Base-by-base conservation (phyloP, 2,113 vertebrate species). In the Tragelaphus buxtoni region DNA sequence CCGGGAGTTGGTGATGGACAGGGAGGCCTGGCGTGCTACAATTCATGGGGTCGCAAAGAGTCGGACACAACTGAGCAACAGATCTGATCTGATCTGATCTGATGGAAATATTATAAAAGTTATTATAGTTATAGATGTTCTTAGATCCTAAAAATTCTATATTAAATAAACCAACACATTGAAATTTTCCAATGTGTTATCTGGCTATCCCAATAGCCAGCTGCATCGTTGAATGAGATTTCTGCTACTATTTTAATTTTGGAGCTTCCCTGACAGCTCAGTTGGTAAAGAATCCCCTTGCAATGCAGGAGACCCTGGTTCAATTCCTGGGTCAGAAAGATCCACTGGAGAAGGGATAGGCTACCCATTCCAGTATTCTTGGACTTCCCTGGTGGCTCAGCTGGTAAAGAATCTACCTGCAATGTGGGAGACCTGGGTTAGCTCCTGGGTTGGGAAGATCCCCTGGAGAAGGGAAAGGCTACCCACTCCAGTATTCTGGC, bases 331-430 rank as follows among this genome's bases (percentile, higher is more conserved):
- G 65, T 35, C 9, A 3, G 65, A 35, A 24, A 72, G 18, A 39
- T 22, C n/a, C 65, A 39, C n/a, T 6, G n/a, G 9, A 72, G 65
- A 39, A 22, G 9, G 20, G 18, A 22, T 5, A 35, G 65, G n/a
- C 65, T 39, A 39, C 65, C n/a, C n/a, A 39, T 20, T 39, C 18
- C 0, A 0, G 65, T 39, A 39, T 72, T 72, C n/a, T 39, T 72
- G n/a, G n/a, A 1, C n/a, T 3, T 72, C n/a, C n/a, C n/a, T 39
- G 18, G 65, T 22, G 65, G n/a, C 65, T 72, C 18, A 72, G 2
- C n/a, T 72, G 18, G 4, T 72, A 72, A 72, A 39, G 18, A 39
- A 72, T 69, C 65, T 1, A 12, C 18, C n/a, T 72, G 18, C 18
- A 72, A 12, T 39, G n/a, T 0, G 0, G n/a, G 65, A 69, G 65